These are phyloP conservation scores for Trachythela sp. DNA, from an alignment of 64 coral and sea anemone genomes.

Conservation along the genomic window DNA sequence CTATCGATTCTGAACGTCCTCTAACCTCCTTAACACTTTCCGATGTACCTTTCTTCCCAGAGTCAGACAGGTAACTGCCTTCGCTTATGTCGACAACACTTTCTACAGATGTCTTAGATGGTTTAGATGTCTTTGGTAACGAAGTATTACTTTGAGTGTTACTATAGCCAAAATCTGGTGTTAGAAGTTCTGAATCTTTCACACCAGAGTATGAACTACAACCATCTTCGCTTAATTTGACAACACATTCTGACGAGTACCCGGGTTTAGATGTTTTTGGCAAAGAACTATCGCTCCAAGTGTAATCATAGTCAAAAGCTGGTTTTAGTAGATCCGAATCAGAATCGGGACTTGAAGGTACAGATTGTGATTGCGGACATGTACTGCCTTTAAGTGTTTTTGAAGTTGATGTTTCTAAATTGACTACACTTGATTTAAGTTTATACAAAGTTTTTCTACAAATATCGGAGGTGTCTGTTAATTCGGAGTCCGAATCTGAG, in stretches of 20 bases:
- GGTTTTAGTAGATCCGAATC: not conserved
- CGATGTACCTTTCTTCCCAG: too few relatives aligned
- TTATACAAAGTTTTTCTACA: not conserved
- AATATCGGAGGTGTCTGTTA: not conserved
- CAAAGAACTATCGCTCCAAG: not conserved
- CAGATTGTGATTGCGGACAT: not conserved
- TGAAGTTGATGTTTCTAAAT: not conserved
- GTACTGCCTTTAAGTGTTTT: not conserved
- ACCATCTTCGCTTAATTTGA: too few relatives aligned
- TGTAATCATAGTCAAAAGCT: not conserved
- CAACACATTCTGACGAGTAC: not conserved
- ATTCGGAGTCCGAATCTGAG: not conserved
- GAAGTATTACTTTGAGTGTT: too few relatives aligned
- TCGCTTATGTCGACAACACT: too few relatives aligned
- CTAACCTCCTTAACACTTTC: too few relatives aligned
- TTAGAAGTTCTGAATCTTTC: too few relatives aligned
- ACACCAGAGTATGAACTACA: too few relatives aligned
- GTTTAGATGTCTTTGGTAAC: too few relatives aligned
- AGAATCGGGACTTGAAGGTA: not conserved
- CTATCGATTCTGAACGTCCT: not conserved
- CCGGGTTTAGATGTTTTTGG: not conserved
- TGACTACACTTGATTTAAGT: not conserved
- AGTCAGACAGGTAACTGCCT: too few relatives aligned
- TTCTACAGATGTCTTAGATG: too few relatives aligned
- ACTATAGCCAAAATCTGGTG: too few relatives aligned